A percentile compares a stretch with the other conserved stretches of the same genome.
phyloP scores from a whole-genome alignment of 2,888 invertebrate genomes.

The Meliscaeva auricollis region DNA sequence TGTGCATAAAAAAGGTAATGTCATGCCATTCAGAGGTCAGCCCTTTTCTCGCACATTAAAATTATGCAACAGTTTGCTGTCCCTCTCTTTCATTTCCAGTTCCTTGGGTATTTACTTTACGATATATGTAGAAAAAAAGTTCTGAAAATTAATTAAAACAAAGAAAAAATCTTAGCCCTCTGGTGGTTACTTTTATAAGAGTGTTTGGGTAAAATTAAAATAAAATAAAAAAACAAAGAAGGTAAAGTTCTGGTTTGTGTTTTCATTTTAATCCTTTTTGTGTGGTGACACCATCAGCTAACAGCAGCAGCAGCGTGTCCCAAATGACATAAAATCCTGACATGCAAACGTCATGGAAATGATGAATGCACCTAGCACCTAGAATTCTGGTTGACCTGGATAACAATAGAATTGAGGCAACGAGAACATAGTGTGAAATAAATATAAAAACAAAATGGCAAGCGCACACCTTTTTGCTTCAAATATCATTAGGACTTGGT shows the following conservation, averaged over 20 bases:
- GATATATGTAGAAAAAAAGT: background rate
- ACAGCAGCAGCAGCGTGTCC: slow-evolving; percentile 20
- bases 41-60: slow-evolving; percentile 1
- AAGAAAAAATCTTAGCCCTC: slow-evolving; percentile 40
- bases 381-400: slow-evolving; percentile 51
- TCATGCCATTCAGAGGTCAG: background rate
- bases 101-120: background rate
- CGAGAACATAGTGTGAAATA: slow-evolving; percentile 15
- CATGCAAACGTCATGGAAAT: slow-evolving; percentile 60
- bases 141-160: slow-evolving; percentile 58
- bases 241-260: slow-evolving; percentile 38
- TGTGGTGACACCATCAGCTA: slow-evolving; percentile 41
- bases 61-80: slow-evolving; percentile 50
- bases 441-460: slow-evolving; percentile 3
- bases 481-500: slow-evolving; percentile 29
- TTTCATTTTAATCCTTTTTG: slow-evolving; percentile 21
- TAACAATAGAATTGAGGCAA: slow-evolving; percentile 46
- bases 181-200: slow-evolving; percentile 60
- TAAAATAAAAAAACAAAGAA: slow-evolving; percentile 26
- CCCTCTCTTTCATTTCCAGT: slow-evolving; percentile 8
- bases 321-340: slow-evolving; percentile 54
- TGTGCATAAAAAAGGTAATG: background rate
- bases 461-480: slow-evolving; percentile 39
- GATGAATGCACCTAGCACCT: slow-evolving; percentile 59
- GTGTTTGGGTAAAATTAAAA: background rate